A percentile compares a stretch with the other conserved stretches of the same genome.
phyloP scores from a whole-genome alignment of 2,888 invertebrate species.

The Sicus ferrugineus region DNA sequence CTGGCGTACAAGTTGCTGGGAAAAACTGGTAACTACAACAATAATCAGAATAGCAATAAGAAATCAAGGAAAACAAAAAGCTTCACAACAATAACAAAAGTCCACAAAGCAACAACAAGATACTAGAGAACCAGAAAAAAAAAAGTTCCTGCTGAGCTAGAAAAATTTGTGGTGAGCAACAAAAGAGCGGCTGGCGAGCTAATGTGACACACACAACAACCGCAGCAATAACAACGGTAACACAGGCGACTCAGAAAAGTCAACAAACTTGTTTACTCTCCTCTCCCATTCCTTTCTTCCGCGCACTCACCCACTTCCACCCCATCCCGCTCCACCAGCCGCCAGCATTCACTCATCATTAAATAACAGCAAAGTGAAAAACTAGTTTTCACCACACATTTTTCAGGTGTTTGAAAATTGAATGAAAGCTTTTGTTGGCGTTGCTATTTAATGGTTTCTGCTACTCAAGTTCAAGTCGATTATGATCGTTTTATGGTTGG shows the following conservation, averaged over 20 bases:
- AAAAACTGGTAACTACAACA: not conserved
- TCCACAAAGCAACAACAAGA: not conserved
- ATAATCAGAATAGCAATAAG: not conserved
- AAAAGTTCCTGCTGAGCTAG: too few relatives aligned
- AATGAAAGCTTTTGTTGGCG: not conserved
- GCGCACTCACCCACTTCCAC: not conserved
- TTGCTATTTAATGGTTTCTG: not conserved
- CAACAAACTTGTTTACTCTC: not conserved
- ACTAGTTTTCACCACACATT: not conserved
- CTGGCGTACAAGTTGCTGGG: slow-evolving; percentile 19
- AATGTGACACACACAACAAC: slow-evolving; percentile 23
- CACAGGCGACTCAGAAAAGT: not conserved
- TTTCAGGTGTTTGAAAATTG: not conserved
- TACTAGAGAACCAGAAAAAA: too few relatives aligned
- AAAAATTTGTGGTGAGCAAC: slow-evolving; percentile 9
- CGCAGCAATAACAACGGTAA: slow-evolving; percentile 11
- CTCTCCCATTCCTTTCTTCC: not conserved
- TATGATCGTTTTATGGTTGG: not conserved
- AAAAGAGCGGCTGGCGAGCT: slow-evolving; percentile 14
- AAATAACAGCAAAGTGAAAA: not conserved
- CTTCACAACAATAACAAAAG: not conserved
- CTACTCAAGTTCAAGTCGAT: slow-evolving; percentile 1
- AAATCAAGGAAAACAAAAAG: too few relatives aligned
- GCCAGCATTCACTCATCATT: too few relatives aligned
- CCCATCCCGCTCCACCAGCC: not conserved